phyloP scores from a whole-genome alignment of 2,113 vertebrate species.

The Phyllostomus hastatus region DNA sequence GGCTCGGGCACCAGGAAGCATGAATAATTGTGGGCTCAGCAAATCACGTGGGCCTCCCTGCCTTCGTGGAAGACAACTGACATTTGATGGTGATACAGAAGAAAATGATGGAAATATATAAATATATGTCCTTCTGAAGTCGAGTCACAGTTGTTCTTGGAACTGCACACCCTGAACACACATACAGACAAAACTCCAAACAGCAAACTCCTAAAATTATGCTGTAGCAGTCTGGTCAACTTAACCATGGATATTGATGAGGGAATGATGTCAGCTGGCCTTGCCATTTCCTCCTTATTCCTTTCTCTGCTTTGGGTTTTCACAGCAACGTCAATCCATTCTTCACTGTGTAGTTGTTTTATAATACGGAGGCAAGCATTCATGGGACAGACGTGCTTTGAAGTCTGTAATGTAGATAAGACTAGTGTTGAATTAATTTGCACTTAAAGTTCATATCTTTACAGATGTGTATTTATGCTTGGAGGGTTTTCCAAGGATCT shows the following conservation, averaged over 20 bases:
- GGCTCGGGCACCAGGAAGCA: slow-evolving; percentile 10
- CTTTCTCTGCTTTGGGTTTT: slow-evolving; percentile 18
- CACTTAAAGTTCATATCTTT: background rate
- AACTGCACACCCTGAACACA: slow-evolving; percentile 39
- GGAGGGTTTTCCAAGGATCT: background rate
- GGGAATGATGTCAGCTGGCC: background rate
- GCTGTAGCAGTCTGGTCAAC: slow-evolving; percentile 36
- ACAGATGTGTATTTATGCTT: background rate
- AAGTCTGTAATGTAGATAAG: background rate
- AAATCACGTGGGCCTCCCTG: slow-evolving; percentile 66
- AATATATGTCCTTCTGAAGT: slow-evolving; percentile 71
- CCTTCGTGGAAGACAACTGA: slow-evolving; percentile 73
- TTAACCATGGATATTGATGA: slow-evolving; percentile 31
- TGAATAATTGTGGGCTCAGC: slow-evolving; percentile 64
- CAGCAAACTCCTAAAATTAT: slow-evolving; percentile 45
- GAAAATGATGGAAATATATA: slow-evolving; percentile 60
- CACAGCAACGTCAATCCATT: background rate
- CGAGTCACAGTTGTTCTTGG: slow-evolving; percentile 73
- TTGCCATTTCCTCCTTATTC: slow-evolving; percentile 28
- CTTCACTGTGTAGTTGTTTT: background rate
- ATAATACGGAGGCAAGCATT: background rate
- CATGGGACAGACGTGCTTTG: background rate
- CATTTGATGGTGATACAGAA: slow-evolving; percentile 66
- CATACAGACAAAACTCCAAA: slow-evolving; percentile 40
- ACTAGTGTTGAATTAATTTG: background rate